A percentile compares a stretch with the other conserved stretches of the same genome.
Evolutionary conservation across 2,888 invertebrate species (phyloP).

Genomic region (Drosophila leonis): DNA sequence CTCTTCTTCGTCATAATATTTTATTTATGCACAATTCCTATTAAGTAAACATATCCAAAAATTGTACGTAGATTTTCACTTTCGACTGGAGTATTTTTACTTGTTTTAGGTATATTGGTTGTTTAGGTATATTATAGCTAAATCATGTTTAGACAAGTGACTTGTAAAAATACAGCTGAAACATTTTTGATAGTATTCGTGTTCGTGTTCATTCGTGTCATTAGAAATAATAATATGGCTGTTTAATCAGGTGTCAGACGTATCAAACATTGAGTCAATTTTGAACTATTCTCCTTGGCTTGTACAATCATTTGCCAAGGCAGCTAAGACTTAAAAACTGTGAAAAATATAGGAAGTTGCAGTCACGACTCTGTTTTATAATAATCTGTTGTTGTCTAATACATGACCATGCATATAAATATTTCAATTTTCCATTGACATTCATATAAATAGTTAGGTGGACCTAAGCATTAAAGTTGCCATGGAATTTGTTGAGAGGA

Average conservation of each 20-base stretch:
- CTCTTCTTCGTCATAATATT: no score
- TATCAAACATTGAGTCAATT: background rate
- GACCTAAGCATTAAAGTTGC: background rate
- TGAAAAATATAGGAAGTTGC: background rate
- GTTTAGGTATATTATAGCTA: background rate
- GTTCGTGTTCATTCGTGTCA: background rate
- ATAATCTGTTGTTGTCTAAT: background rate
- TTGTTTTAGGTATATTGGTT: background rate
- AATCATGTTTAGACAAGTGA: background rate
- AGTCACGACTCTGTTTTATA: constrained; percentile 1
- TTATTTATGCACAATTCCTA: no score
- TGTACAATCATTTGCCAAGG: background rate
- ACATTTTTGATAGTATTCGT: background rate
- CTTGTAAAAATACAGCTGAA: constrained; percentile 2
- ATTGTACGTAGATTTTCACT: no score
- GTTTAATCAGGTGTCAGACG: constrained; percentile 7
- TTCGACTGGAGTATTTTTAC: background rate
- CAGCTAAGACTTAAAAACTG: background rate
- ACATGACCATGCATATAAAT: background rate
- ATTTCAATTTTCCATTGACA: background rate
- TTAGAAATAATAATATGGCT: background rate
- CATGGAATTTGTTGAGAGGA: background rate
- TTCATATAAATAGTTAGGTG: background rate
- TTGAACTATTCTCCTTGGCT: constrained; percentile 7
- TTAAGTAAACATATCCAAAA: no score